These are phyloP conservation scores for Sycophila sp. DNA, from an alignment of 1,140 invertebrate genomes.

Conservation along the genomic window DNA sequence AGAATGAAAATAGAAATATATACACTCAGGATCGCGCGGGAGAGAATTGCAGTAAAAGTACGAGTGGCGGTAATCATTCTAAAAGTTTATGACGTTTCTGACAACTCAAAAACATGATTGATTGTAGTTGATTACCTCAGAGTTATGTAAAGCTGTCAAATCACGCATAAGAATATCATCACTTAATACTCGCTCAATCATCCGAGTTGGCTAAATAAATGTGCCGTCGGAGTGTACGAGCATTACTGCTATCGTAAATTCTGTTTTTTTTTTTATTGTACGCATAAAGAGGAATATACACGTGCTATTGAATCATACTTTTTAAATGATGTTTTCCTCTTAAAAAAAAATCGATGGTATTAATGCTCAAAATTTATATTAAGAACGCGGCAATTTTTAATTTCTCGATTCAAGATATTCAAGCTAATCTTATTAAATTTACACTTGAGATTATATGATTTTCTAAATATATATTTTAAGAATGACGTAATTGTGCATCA, in stretches of 20 bases:
- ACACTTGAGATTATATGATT: too few species aligned
- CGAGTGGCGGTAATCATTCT: conserved; percentile 18
- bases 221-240: conserved; percentile 6
- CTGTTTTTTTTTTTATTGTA: background rate
- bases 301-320: too few species aligned
- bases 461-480: too few species aligned
- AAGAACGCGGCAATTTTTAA: too few species aligned
- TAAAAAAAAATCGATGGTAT: too few species aligned
- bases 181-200: conserved; percentile 31
- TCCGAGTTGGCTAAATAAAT: conserved; percentile 16
- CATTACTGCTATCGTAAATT: background rate
- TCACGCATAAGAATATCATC: conserved; percentile 21
- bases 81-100: conserved; percentile 34
- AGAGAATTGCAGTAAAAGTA: conserved; percentile 16
- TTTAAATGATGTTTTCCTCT: too few species aligned
- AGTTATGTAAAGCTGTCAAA: conserved; percentile 36
- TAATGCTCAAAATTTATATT: too few species aligned
- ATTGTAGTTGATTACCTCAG: conserved; percentile 29
- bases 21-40: background rate
- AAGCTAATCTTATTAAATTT: too few species aligned
- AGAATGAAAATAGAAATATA: conserved; percentile 22
- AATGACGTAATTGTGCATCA: too few species aligned
- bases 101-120: conserved; percentile 37
- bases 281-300: background rate
- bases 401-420: too few species aligned